Percentiles rank a stretch among this genome's conserved stretches.
Evolutionary conservation across 2,888 invertebrate species (phyloP).

Genomic region (Lumbricus terrestris): DNA sequence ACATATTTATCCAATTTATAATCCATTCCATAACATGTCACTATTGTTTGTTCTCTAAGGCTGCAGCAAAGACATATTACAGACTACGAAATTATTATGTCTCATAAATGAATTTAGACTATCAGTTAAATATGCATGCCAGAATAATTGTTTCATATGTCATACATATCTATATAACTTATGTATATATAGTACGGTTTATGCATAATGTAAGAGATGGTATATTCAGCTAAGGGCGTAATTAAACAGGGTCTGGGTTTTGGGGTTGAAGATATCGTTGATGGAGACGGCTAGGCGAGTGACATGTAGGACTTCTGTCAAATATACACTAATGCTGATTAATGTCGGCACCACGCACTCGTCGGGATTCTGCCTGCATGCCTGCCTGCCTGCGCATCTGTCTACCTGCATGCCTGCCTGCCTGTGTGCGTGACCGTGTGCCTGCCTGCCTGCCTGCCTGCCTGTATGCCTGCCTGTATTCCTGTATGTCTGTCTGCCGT

Average conservation of each 20-base stretch:
- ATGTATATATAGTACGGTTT: not conserved
- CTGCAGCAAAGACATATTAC: too few species aligned
- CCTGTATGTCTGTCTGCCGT: not conserved
- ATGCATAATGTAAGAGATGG: not conserved
- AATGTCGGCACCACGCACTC: not conserved
- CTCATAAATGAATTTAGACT: too few species aligned
- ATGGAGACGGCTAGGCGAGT: not conserved
- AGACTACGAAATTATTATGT: too few species aligned
- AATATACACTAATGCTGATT: not conserved
- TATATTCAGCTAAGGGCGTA: not conserved
- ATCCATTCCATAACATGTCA: too few species aligned
- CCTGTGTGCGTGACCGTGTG: not conserved
- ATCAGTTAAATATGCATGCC: too few species aligned
- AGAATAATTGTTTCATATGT: not conserved
- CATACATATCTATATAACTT: not conserved
- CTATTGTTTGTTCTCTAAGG: too few species aligned
- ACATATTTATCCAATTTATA: too few species aligned
- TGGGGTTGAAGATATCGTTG: not conserved
- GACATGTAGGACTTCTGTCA: not conserved
- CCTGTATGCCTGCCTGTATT: not conserved
- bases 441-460: not conserved
- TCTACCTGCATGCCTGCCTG: not conserved
- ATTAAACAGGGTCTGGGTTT: not conserved
- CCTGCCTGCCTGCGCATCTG: not conserved
- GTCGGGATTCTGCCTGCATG: not conserved